Base-by-base conservation (phyloP, 2,797 vertebrate species). In the Hapalemur alaotrensis region DNA sequence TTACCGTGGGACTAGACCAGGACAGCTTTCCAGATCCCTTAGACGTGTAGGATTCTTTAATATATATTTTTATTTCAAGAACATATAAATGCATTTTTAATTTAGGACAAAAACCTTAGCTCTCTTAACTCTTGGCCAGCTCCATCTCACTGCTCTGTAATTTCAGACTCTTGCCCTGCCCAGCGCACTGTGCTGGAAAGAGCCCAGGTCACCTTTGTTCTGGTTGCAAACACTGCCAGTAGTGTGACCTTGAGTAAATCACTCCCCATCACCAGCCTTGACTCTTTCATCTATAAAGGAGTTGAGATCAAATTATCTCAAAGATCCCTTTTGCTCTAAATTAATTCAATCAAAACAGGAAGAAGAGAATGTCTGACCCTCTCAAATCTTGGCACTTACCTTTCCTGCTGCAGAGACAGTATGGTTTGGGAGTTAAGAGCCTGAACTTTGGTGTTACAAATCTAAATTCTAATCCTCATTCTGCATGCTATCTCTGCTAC, bases 41-140 rank as follows among this genome's bases (percentile, higher is more conserved):
- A 54, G 28, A 22, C 4, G 1, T 54, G 2, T 7, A 35, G 43
- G 17, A 65, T 82, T 38, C 63, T 59, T 79, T 46, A 50, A 57
- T 18, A 17, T 38, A 4, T 17, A 57, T 17, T 85, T 92, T 79
- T 88, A 63, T 57, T 83, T 93, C 14, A 92, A 87, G 48, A 67
- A 89, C 89, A 86, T 76, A 11, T 69, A 75, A 59, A 80, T 84
- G 81, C 4, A 41, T 67, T 92, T 90, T 91, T 85, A 92, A 92
- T 25, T 65, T 48, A 65, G 59, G 75, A 59, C 28, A 70, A 85
- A 72, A 86, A 38, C 22, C 15, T 72, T 75, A 43, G 63, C 41
- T 96, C 85, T 90, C 72, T 80, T 84, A 20, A 59, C 59, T 94
- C 63, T 32, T 52, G 50, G 70, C 81, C 85, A 84, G 23, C 6